These are phyloP conservation scores for Musca domestica DNA, from an alignment of 1,140 invertebrate genomes.

Conservation along the genomic window DNA sequence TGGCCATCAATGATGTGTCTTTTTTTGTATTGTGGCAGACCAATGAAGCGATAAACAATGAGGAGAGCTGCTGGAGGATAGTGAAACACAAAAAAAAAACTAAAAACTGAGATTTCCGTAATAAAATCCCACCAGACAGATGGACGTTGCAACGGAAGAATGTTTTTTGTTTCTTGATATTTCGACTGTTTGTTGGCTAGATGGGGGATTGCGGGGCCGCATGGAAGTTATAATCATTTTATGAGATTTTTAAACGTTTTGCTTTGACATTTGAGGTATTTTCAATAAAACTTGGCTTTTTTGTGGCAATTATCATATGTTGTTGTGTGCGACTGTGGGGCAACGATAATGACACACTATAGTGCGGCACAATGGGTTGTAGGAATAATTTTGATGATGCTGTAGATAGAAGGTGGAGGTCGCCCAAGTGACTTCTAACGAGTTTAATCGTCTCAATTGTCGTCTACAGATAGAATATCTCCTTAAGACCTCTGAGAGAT, in stretches of 20 bases:
- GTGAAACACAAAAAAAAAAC: neutral
- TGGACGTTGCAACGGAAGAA: conserved; percentile 3
- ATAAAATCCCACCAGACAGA: conserved; percentile 3
- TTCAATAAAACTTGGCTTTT: neutral
- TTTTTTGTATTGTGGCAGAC: neutral
- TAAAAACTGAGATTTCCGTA: conserved; percentile 11
- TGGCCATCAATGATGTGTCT: neutral
- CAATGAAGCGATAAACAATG: neutral
- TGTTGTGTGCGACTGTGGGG: neutral
- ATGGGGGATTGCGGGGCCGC: neutral
- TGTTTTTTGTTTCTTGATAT: too few relatives aligned
- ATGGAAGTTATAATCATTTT: conserved; percentile 15
- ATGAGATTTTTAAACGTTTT: conserved; percentile 23
- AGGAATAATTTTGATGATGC: too few relatives aligned
- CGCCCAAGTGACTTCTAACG: too few relatives aligned
- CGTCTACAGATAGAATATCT: too few relatives aligned
- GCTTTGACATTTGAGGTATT: conserved; percentile 20
- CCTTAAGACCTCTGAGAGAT: too few relatives aligned
- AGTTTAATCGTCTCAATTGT: too few relatives aligned
- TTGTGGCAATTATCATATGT: too few relatives aligned
- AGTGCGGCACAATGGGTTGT: too few relatives aligned
- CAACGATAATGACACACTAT: conserved; percentile 13
- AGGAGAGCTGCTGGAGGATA: neutral
- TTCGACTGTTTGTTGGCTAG: too few relatives aligned
- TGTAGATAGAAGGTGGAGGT: too few relatives aligned